Base-by-base conservation (phyloP, 2,113 vertebrate genomes). In the Machaerirhynchus nigripectus region DNA sequence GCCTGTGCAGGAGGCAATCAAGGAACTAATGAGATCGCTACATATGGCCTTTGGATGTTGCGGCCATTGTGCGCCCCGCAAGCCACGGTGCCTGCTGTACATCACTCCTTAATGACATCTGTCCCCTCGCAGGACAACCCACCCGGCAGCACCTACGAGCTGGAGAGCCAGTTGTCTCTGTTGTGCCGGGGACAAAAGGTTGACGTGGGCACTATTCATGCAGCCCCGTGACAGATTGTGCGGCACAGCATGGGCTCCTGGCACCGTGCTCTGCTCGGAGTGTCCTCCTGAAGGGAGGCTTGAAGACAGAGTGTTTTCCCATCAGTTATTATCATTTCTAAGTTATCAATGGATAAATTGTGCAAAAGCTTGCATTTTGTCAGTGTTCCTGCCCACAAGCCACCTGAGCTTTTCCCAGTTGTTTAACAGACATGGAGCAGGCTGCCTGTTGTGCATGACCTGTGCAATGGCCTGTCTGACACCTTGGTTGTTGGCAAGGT, bases 1-100 rank as follows among this genome's bases (percentile, higher is more conserved):
- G 96, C 83, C 93, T 92, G 86, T 88, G 93, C 82, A 60, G 92
- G 67, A 95, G 68, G 87, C 82, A 89, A 78, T 60, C 90, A 74
- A 87, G 94, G 84, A 68, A 31, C 87, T 96, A 96, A 97, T 92
- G 95, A 96, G 96, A 95, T 82, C 4, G 2, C 82, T 90, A 63
- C 96, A 96, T 95, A 96, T 87, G 94, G 95, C 96, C 95, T 94
- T 82, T 94, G 94, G 90, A 93, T 88, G 94, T 75, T 39, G 73
- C 7, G 46, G 63, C 37, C 46, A 70, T 91, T 95, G 78, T 93
- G 65, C 28, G 21, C 67, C 59, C 88, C 87, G 84, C 57, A 50
- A 69, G 87, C 71, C 87, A 16, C 80, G 26, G 70, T 13, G 88
- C 75, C 87, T 84, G 79, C 93, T 74, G 73, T 42, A 73, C 67